Conservation (phyloP, 2,113 vertebrate genomes). For the Lasiurus cinereus region DNA sequence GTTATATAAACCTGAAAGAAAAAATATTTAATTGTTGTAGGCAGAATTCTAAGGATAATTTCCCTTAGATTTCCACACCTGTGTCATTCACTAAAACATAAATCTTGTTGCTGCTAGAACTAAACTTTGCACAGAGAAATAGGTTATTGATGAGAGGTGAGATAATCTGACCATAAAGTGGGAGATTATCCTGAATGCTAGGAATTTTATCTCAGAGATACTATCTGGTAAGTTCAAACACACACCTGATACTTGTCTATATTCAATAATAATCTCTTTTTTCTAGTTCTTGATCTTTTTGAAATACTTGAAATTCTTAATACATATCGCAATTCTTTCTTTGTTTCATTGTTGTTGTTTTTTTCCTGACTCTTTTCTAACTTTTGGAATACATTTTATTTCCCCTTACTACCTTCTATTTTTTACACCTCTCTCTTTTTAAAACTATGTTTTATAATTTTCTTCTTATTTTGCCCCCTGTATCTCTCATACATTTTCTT, state of each 20-base stretch:
- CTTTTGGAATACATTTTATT: neutral
- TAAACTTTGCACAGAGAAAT: neutral
- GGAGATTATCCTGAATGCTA: neutral
- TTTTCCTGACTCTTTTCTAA: neutral
- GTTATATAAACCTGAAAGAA: neutral
- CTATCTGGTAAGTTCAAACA: neutral
- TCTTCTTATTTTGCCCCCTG: neutral
- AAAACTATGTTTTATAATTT: neutral
- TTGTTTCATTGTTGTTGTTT: neutral
- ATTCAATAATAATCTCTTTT: neutral
- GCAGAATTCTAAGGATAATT: neutral
- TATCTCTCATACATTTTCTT: neutral
- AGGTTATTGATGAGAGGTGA: neutral
- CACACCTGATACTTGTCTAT: neutral
- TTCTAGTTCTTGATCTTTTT: neutral
- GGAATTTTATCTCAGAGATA: neutral
- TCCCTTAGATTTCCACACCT: neutral
- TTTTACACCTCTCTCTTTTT: neutral
- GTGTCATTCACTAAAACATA: neutral
- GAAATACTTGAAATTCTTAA: neutral
- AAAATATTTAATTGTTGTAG: neutral
- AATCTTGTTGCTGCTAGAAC: neutral
- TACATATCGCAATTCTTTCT: neutral
- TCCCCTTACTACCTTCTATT: neutral
- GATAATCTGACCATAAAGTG: neutral